phyloP scores from a whole-genome alignment of 2,113 vertebrate species.

The Otis tarda region DNA sequence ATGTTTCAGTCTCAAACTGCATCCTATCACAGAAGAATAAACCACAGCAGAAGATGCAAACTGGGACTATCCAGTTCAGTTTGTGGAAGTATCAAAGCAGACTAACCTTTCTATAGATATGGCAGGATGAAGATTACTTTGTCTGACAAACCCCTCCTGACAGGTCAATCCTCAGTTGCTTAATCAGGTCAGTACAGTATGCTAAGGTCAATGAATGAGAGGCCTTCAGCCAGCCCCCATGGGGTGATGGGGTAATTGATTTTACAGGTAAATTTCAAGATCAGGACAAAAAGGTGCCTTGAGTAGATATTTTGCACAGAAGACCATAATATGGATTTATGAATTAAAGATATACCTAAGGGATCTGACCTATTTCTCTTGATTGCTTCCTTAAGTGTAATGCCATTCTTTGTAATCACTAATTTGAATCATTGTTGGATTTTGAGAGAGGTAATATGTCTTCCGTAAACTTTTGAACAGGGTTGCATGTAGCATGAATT shows the following conservation, averaged over 20 bases:
- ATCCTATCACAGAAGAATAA: not conserved
- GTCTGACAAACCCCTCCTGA: not conserved
- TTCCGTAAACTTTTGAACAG: constrained; percentile 12
- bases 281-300: not conserved
- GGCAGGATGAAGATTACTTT: not conserved
- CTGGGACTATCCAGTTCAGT: not conserved
- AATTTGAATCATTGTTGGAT: not conserved
- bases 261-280: not conserved
- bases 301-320: not conserved
- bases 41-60: not conserved
- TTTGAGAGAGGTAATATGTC: not conserved
- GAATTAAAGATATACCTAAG: not conserved
- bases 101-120: not conserved
- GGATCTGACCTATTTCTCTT: not conserved
- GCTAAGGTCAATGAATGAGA: not conserved
- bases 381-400: not conserved
- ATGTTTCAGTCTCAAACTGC: not conserved
- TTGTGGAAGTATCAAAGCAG: not conserved
- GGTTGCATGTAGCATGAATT: not conserved
- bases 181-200: not conserved
- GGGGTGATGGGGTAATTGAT: not conserved
- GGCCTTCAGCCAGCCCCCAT: not conserved
- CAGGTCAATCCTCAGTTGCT: not conserved
- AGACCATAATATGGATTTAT: not conserved
- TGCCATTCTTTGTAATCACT: not conserved